These are phyloP conservation scores for Bolinopsis microptera DNA, from an alignment of 37 sponge, comb jelly and placozoan genomes.

Conservation along the genomic window DNA sequence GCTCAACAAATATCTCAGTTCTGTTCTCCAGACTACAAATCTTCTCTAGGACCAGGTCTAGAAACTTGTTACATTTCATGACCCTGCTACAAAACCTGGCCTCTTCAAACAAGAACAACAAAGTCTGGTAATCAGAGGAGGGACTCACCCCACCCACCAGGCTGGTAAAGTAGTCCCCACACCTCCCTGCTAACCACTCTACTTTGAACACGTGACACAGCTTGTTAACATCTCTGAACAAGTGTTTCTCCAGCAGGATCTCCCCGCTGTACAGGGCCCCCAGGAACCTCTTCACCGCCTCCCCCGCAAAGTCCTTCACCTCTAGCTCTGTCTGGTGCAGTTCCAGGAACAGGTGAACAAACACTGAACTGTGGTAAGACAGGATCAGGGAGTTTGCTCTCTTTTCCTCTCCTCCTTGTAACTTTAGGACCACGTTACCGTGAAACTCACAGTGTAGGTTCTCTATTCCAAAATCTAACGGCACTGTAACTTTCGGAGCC, in stretches of 20 bases:
- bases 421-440: no score
- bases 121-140: neutral
- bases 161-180: neutral
- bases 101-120: neutral
- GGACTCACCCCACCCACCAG: neutral
- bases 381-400: constrained; percentile 32
- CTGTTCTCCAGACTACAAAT: neutral
- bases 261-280: neutral
- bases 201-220: neutral
- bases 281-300: neutral
- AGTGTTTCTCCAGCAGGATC: neutral
- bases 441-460: no score
- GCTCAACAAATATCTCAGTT: neutral
- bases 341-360: neutral
- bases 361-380: constrained; percentile 3
- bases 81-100: neutral
- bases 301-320: neutral
- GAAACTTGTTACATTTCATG: neutral
- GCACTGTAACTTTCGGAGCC: no score
- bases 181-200: neutral
- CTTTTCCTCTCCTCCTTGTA: constrained; percentile 5
- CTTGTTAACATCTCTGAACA: constrained; percentile 13
- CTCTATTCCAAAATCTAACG: no score
- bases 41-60: neutral
- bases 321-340: neutral